phyloP scores from a whole-genome alignment of 2,888 invertebrate species.

The Heliconius sara region DNA sequence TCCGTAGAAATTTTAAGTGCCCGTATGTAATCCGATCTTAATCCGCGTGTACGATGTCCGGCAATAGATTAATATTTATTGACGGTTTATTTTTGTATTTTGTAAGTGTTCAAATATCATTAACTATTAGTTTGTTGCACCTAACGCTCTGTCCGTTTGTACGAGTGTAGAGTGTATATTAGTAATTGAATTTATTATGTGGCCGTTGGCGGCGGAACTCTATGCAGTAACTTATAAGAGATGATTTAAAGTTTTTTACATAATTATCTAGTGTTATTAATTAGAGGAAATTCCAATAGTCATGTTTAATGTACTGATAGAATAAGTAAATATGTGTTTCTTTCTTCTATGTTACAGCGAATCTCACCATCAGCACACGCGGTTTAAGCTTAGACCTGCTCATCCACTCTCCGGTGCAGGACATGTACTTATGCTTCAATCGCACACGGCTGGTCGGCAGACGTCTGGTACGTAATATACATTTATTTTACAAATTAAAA shows the following conservation, averaged over 20 bases:
- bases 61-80: conserved; percentile 78
- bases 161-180: conserved; percentile 53
- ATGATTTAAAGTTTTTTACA: conserved; percentile 30
- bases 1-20: conserved; percentile 22
- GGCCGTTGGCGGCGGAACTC: conserved; percentile 59
- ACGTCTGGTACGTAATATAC: conserved; percentile 79
- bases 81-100: conserved; percentile 76
- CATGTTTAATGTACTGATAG: neutral
- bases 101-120: conserved; percentile 80
- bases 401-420: conserved; percentile 88
- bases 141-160: conserved; percentile 56
- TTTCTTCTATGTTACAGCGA: conserved; percentile 83
- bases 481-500: neutral
- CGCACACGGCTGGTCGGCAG: conserved; percentile 89
- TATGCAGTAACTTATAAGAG: conserved; percentile 46
- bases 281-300: neutral
- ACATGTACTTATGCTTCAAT: conserved; percentile 91
- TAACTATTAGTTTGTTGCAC: conserved; percentile 74
- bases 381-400: conserved; percentile 85
- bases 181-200: conserved; percentile 69
- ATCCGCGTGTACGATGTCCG: conserved; percentile 67
- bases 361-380: conserved; percentile 86
- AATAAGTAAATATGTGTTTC: neutral
- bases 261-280: conserved; percentile 22
- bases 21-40: conserved; percentile 60